These are phyloP conservation scores for Macroramphosus scolopax DNA, from an alignment of 2,797 vertebrate species.

Conservation along the genomic window DNA sequence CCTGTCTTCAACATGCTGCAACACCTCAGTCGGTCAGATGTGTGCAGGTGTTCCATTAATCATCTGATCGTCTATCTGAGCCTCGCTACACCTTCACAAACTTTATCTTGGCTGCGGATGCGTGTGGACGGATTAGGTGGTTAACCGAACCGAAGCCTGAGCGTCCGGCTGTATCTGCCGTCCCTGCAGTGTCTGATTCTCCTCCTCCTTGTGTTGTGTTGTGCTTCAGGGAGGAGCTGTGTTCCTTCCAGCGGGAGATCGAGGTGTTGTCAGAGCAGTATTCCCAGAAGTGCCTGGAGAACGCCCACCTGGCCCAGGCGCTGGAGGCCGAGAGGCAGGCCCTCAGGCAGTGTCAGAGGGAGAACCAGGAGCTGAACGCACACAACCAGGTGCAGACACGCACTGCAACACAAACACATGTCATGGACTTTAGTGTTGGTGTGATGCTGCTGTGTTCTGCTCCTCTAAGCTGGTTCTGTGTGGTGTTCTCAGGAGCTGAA, in stretches of 20 bases:
- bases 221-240: constrained; percentile 79
- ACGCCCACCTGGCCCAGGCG: constrained; percentile 83
- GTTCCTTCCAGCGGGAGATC: constrained; percentile 82
- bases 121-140: constrained; percentile 7
- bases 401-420: neutral
- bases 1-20: too few relatives aligned
- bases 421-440: too few relatives aligned
- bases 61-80: constrained; percentile 13
- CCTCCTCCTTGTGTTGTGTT: constrained; percentile 12
- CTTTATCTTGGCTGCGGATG: constrained; percentile 21
- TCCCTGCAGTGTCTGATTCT: neutral
- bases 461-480: neutral
- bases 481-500: constrained; percentile 76
- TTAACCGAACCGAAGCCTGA: neutral
- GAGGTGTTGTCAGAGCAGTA: constrained; percentile 86
- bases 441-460: too few relatives aligned
- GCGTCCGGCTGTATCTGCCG: neutral
- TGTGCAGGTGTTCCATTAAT: constrained; percentile 29
- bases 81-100: neutral
- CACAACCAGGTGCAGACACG: constrained; percentile 79
- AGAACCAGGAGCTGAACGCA: constrained; percentile 86
- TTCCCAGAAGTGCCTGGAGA: constrained; percentile 85
- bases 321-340: constrained; percentile 85
- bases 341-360: constrained; percentile 82
- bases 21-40: constrained; percentile 1